phyloP scores from a whole-genome alignment of 2,113 vertebrate species.

The Cryptoleucopteryx plumbea region DNA sequence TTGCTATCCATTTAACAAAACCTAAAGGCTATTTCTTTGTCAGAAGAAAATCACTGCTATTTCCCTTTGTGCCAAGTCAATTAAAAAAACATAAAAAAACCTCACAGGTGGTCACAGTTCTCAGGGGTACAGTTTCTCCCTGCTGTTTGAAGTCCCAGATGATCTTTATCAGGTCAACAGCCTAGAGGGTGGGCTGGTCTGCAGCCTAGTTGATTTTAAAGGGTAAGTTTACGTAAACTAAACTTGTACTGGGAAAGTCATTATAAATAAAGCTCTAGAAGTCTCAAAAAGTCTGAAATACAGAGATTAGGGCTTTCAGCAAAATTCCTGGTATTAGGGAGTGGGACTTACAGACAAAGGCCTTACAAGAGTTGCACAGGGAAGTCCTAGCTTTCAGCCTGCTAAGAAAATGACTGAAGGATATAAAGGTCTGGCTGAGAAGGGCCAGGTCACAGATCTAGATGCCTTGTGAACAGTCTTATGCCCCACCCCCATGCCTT shows the following conservation, averaged over 20 bases:
- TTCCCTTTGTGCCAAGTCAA: background rate
- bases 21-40: background rate
- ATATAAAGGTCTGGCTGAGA: background rate
- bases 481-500: background rate
- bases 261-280: background rate
- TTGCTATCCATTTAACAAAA: background rate
- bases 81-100: background rate
- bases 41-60: background rate
- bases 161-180: background rate
- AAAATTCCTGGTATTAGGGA: background rate
- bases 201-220: background rate
- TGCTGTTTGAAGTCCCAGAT: background rate
- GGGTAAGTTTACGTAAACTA: background rate
- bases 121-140: background rate
- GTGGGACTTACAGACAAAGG: background rate
- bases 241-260: background rate
- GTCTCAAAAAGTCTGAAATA: background rate
- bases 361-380: background rate
- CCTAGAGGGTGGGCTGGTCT: background rate
- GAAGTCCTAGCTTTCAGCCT: background rate
- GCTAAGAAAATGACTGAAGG: background rate
- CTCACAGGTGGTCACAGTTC: background rate
- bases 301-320: background rate
- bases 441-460: background rate
- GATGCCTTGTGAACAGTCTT: background rate